phyloP scores from a whole-genome alignment of 2,797 vertebrate genomes.

The Mionectes olivaceus region DNA sequence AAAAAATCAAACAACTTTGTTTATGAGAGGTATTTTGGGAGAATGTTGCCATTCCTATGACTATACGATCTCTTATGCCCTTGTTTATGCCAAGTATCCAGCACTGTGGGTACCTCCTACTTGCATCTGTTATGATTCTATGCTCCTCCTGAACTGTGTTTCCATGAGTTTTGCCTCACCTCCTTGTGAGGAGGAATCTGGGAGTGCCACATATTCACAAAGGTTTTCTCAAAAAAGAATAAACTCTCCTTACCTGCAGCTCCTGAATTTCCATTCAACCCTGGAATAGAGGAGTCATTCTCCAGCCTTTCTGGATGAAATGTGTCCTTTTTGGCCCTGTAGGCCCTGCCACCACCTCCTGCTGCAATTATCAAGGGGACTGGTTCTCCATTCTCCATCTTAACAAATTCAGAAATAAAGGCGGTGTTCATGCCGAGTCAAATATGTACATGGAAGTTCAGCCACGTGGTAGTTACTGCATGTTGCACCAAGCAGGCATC shows the following conservation, averaged over 20 bases:
- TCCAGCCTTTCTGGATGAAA: slow-evolving; percentile 89
- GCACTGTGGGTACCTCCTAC: background rate
- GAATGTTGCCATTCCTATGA: background rate
- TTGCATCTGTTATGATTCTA: background rate
- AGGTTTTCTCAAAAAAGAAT: background rate
- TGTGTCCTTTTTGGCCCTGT: slow-evolving; percentile 88
- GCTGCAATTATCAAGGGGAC: slow-evolving; percentile 92
- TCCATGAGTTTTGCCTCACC: background rate
- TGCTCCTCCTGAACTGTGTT: background rate
- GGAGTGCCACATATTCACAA: background rate
- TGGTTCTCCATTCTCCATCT: slow-evolving; percentile 88
- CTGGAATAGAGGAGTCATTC: slow-evolving; percentile 85
- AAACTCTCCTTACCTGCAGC: slow-evolving; percentile 85
- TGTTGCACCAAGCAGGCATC: background rate
- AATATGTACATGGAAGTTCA: background rate
- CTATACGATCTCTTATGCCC: background rate
- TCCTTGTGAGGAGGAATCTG: background rate
- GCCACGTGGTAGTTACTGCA: background rate
- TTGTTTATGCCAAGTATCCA: background rate
- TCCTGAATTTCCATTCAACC: slow-evolving; percentile 91
- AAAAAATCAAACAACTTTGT: background rate
- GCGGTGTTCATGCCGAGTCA: slow-evolving; percentile 18
- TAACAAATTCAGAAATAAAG: slow-evolving; percentile 59
- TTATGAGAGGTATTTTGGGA: background rate
- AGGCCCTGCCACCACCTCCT: slow-evolving; percentile 94